Base-by-base conservation (phyloP, 2,113 vertebrate genomes). In the Bujurquina vittata region DNA sequence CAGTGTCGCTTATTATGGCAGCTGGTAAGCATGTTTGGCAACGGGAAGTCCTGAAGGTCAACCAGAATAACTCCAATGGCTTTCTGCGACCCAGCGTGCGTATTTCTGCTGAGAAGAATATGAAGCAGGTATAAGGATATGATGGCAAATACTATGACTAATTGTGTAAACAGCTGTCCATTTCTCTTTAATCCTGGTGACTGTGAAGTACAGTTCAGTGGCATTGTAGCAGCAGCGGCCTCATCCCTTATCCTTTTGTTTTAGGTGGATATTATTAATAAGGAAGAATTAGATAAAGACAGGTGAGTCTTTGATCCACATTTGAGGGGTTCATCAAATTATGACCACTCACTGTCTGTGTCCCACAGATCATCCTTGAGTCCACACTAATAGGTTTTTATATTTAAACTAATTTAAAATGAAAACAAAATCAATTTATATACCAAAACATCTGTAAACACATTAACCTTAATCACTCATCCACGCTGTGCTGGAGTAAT, bases 1-100 rank as follows among this genome's bases (percentile, higher is more conserved):
- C 85, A 98, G 97, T 90, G 86, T 96, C 93, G 91, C 91, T 93
- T 94, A 95, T 96, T 97, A 96, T 97, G 97, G 97, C 96, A 95
- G 96, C 96, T 97, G 96, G 96, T 96, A 92, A 94, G 88, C 96
- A 97, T 96, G 95, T 96, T 95, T 95, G 92, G 94, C 95, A 93
- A 91, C 94, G 95, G 88, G 89, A 95, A 85, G 92, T 95, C 81
- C 88, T 89, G 86, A 90, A 93, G 85, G 89, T 94, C 91, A 92
- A 94, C 79, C 95, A 95, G 89, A 94, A 91, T 89, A 86, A 65
- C 92, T 76, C 92, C 86, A 77, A 95, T 96, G 96, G 96, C 96
- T 95, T 95, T 94, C 93, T 94, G 90, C 95, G 91, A 89, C 95
- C 95, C 94, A 95, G 93, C 90, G 93, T 94, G 88, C 94, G 94